phyloP scores from a whole-genome alignment of 2,888 invertebrate species.

The Pomacea canaliculata region DNA sequence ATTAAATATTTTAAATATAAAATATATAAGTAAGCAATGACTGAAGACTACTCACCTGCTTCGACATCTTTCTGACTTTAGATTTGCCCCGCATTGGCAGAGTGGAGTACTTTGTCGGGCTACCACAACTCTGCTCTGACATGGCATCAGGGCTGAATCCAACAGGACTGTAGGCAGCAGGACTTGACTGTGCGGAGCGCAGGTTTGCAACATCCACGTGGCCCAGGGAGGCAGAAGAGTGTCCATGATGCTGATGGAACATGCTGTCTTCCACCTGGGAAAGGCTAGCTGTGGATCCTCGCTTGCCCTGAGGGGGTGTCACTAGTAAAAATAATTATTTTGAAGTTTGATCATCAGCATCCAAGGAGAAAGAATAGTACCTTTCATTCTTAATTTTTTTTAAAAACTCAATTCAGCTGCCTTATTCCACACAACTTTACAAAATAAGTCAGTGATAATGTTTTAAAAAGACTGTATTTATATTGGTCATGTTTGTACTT shows the following conservation, averaged over 20 bases:
- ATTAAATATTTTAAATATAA: too few species aligned
- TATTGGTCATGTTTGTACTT: too few species aligned
- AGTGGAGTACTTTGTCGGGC: constrained; percentile 51
- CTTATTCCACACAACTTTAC: too few species aligned
- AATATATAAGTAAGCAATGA: too few species aligned
- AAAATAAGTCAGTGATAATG: too few species aligned
- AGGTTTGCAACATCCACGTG: constrained; percentile 42
- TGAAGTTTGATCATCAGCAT: too few species aligned
- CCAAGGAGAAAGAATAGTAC: too few species aligned
- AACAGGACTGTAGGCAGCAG: constrained; percentile 49
- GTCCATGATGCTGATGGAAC: constrained; percentile 41
- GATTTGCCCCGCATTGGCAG: constrained; percentile 40
- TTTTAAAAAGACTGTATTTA: too few species aligned
- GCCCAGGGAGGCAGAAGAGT: constrained; percentile 52
- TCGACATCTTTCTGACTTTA: constrained; percentile 46
- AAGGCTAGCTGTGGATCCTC: constrained; percentile 65
- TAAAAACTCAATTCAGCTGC: too few species aligned
- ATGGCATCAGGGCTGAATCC: constrained; percentile 37
- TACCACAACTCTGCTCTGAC: constrained; percentile 36
- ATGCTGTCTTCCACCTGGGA: constrained; percentile 63
- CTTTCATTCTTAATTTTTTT: too few species aligned
- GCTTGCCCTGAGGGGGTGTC: constrained; percentile 49
- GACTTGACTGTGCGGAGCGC: constrained; percentile 46
- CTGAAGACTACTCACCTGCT: constrained; percentile 32
- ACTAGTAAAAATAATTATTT: constrained; percentile 25